Conservation (phyloP, 2,797 vertebrate genomes). For the Limosa lapponica region DNA sequence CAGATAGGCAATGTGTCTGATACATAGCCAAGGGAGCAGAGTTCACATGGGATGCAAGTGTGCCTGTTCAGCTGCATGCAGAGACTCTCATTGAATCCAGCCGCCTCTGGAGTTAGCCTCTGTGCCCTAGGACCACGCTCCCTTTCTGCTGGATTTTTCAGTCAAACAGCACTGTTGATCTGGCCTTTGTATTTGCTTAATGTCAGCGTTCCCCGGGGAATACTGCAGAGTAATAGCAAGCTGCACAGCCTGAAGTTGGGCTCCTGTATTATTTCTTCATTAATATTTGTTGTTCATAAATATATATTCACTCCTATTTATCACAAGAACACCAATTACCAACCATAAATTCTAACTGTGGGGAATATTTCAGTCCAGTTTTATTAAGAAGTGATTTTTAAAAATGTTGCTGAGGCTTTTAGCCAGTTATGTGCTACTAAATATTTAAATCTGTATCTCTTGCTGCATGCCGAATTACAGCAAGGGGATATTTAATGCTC, state of each 20-base stretch:
- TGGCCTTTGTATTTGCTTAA: not conserved
- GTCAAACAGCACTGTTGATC: not conserved
- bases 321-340: slow-evolving; percentile 32
- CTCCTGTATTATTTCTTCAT: slow-evolving; percentile 22
- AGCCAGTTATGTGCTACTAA: slow-evolving; percentile 74
- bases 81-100: not conserved
- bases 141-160: not conserved
- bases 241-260: not conserved
- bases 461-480: slow-evolving; percentile 69
- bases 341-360: slow-evolving; percentile 19
- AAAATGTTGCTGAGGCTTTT: slow-evolving; percentile 61
- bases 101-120: not conserved
- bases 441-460: slow-evolving; percentile 74
- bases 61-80: fast-evolving
- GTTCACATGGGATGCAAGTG: fast-evolving
- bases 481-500: slow-evolving; percentile 67
- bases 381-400: slow-evolving; percentile 65
- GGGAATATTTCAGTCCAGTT: slow-evolving; percentile 50
- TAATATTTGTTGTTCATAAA: slow-evolving; percentile 24
- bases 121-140: not conserved
- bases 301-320: slow-evolving; percentile 32
- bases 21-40: not conserved
- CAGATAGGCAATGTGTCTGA: fast-evolving
- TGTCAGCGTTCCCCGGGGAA: not conserved
- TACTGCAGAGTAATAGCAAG: not conserved